Evolutionary conservation across 2,888 invertebrate species (phyloP), one percentile per base, ranked within the genome.

Genomic region (Philonicus albiceps): DNA sequence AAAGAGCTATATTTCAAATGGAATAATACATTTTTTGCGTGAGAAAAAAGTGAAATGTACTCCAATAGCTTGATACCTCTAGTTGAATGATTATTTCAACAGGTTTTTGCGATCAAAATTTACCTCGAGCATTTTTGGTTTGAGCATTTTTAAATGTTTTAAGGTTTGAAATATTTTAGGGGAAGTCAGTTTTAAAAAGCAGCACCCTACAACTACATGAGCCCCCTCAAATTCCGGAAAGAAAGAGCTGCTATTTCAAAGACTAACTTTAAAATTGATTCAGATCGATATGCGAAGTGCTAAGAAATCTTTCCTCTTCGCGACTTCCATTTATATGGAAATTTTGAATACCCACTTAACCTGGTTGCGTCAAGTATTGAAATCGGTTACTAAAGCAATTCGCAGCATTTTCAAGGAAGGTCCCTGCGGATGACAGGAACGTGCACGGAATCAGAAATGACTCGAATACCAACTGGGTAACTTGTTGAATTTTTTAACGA

Each of bases 281-380:
- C 73, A 40, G 84, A 84, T 84, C 72, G 72, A 43, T 37, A 73
- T 40, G 73, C 16, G 27, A 16, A 84, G 40, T 84, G 72, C 84
- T 40, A 40, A 73, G 49, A 73, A 84, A 73, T 84, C 43, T 43
- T 73, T 84, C 84, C 16, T 55, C 49, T 84, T 30, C 30, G 43
- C 31, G 34, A 73, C 84, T 73, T 73, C 84, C 84, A 84, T 84
- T 84, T 84, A 84, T 84, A 84, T 84, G 84, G 84, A 73, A 84
- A 73, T 84, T 84, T 73, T 49, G 73, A 84, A 73, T 84, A 84
- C 40, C 84, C 84, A 84, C 73, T 84, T 84, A 84, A 84, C 84
- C 84, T 73, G 84, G 84, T 84, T 73, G 84, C 84, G 84, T 84
- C 72, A 84, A 84, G 84, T 84, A 84, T 84, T 84, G 84, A 73